Conservation (phyloP, 2,113 vertebrate species). For the Bagarius yarrelli region DNA sequence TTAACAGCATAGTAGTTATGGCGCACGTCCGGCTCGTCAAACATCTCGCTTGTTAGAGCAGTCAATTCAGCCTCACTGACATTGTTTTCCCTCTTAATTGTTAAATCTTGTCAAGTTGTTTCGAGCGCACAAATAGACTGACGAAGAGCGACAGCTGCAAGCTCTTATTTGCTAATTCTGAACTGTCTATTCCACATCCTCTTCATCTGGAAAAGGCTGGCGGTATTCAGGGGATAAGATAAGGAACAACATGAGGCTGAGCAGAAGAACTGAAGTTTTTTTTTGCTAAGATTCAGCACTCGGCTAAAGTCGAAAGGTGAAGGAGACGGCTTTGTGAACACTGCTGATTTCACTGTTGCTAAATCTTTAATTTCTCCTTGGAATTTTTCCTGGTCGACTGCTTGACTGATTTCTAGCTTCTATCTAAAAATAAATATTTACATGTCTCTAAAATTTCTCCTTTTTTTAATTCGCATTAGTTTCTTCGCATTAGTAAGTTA, state of each 20-base stretch:
- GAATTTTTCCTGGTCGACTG: no score
- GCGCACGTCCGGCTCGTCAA: constrained; percentile 35
- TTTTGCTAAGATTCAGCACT: not conserved
- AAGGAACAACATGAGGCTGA: constrained; percentile 12
- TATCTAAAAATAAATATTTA: no score
- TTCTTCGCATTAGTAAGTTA: no score
- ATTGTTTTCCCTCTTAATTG: constrained; percentile 36
- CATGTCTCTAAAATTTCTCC: no score
- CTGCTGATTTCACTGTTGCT: not conserved
- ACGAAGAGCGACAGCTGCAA: constrained; percentile 39
- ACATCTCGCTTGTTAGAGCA: constrained; percentile 33
- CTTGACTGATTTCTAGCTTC: no score
- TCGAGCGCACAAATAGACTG: constrained; percentile 47
- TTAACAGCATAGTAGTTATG: constrained; percentile 35
- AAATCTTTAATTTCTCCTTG: not conserved
- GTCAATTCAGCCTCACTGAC: constrained; percentile 39
- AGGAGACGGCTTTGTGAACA: not conserved
- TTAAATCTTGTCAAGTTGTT: constrained; percentile 46
- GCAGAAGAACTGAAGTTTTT: constrained; percentile 13
- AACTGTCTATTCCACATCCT: constrained; percentile 30
- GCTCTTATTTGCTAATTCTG: constrained; percentile 35
- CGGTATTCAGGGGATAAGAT: constrained; percentile 13
- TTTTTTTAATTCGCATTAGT: no score
- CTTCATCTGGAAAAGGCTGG: constrained; percentile 24
- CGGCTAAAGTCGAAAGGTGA: not conserved